Evolutionary conservation across 1,140 invertebrate species (phyloP), one percentile per base, ranked within the genome.

Genomic region (Reticulitermes speratus): DNA sequence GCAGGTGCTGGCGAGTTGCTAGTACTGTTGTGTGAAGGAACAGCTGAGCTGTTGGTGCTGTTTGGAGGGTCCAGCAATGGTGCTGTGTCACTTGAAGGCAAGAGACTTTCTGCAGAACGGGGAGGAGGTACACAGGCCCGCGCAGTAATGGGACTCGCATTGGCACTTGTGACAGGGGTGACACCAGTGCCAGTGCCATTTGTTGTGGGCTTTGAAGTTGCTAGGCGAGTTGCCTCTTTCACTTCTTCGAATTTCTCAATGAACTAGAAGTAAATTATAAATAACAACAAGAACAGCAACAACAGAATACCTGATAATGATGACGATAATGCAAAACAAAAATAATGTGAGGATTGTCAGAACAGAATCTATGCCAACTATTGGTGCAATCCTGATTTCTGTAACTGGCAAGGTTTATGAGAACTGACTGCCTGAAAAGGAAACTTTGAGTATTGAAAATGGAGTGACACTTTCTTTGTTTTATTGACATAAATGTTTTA

Each of bases 181-280:
- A 95, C 95, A 9, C 95, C 95, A 8, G 88, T 87, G 55, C 88
- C 94, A 82, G 95, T 95, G 87, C 94, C 94, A 90, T 96, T 96
- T 55, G 94, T 93, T 83, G 94, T 94, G 86, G 94, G 92, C 90
- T 94, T 94, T 59, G 88, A 59, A 86, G 88, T 86, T 45, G 94
- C 94, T 89, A 94, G 94, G 89, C 95, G 94, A 12, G 97, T 98
- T 45, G 97, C 96, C 92, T 99, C 98, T 91, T 99, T 99, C 30
- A 99, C 97, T 92, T 99, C 98, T 93, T 98, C 97, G 91, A 99
- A 99, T 91, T 99, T 99, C 91, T 99, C 98, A 89, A 99, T 98
- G 92, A 99, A 99, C 97, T 98, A 92, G 19, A 55, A 55, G 52
- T 55, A 21, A 21, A 55, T 55, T 55, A 21, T 55, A 55, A 55